These are phyloP conservation scores for Schizaphis graminum DNA, from an alignment of 2,888 invertebrate species.

Conservation along the genomic window DNA sequence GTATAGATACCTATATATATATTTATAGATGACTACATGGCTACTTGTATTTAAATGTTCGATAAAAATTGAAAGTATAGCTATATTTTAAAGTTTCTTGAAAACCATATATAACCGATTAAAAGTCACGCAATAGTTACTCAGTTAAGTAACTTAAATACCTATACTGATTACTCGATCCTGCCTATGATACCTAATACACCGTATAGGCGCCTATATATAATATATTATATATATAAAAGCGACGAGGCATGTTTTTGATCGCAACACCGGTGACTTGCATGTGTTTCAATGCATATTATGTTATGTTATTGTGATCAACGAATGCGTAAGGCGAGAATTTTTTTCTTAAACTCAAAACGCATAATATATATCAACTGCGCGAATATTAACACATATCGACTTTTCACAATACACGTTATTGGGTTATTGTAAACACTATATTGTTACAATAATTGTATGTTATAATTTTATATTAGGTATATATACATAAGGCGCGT, in stretches of 20 bases:
- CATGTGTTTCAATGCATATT: not conserved
- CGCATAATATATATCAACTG: not conserved
- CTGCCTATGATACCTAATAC: not conserved
- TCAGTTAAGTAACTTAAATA: not conserved
- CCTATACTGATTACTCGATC: not conserved
- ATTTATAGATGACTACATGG: no score
- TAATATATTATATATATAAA: not conserved
- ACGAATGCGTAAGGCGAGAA: not conserved
- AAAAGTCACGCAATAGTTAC: not conserved
- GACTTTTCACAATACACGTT: not conserved
- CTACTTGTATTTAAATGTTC: not conserved
- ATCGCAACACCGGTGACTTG: not conserved
- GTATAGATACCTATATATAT: no score
- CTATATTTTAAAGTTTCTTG: not conserved
- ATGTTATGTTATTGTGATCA: not conserved
- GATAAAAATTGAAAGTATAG: not conserved
- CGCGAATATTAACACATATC: not conserved
- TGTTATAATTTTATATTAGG: not conserved
- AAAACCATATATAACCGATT: not conserved
- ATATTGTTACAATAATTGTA: not conserved
- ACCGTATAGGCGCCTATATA: not conserved
- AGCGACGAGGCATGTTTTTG: not conserved
- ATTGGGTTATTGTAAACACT: slow-evolving; percentile 1
- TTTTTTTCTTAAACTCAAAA: not conserved
- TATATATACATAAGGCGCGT: not conserved